Base-by-base conservation (phyloP, 1,140 invertebrate species). In the Eubasilissa regina region DNA sequence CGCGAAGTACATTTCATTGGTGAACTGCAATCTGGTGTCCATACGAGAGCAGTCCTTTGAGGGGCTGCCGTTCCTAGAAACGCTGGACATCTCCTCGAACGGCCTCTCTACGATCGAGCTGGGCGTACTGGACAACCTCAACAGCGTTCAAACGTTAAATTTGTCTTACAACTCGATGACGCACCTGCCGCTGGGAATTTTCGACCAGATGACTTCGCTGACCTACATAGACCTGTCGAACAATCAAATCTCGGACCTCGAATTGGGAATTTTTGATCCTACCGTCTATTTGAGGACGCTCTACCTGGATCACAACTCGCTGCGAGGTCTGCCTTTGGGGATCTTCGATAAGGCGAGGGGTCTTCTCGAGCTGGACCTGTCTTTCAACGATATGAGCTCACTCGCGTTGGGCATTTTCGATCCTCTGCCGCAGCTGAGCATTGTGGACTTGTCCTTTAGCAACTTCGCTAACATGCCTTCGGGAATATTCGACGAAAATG, bases 401-500 rank as follows among this genome's bases (percentile, higher is more conserved):
- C 44, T 80, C 35, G n/a, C 17, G 8, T 60, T 82, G 6, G 81
- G 79, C 19, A 76, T 82, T 62, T 82, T 82, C 56, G 81, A 82
- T 43, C 13, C 75, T n/a, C 35, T 74, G 12, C 53, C 62, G 44
- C 9, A 66, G 10, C 51, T 82, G 4, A 11, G 48, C 9, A 75
- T 35, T 6, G n/a, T 82, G 1, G 72, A 78, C 60, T 44, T 82
- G 35, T n/a, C 75, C 15, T 55, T 19, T 10, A 75, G 60, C 51
- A 44, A 72, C 48, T 82, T 82, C 64, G 15, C 51, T 19, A n/a
- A 43, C 3, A 82, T 82, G 75, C 75, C 75, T 0, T 78, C 75
- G 11, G 81, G 81, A 53, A 82, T 82, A 12, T 82, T 82, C 72
- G 81, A 82, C 64, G 55, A 75, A 53, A 66, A 51, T 13, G 72